phyloP scores from a whole-genome alignment of 2,888 invertebrate species.

The Nycteola revayana region DNA sequence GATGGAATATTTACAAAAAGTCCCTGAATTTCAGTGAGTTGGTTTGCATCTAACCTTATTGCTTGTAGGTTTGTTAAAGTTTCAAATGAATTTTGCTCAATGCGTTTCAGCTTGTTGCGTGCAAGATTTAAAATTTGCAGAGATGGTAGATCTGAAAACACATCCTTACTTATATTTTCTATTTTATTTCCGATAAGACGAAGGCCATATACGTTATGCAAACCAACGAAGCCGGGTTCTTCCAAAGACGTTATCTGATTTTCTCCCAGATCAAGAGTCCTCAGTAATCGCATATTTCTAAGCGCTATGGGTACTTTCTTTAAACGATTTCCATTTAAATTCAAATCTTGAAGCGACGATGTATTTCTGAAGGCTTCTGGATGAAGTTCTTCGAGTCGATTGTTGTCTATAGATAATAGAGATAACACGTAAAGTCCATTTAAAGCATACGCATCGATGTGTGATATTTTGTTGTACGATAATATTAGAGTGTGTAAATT shows the following conservation, averaged over 20 bases:
- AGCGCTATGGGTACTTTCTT: constrained; percentile 90
- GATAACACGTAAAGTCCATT: constrained; percentile 94
- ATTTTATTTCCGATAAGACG: constrained; percentile 94
- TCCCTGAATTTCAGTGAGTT: constrained; percentile 90
- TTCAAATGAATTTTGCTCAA: constrained; percentile 92
- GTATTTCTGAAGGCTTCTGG: constrained; percentile 95
- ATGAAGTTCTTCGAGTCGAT: constrained; percentile 91
- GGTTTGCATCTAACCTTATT: constrained; percentile 93
- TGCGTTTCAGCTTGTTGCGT: constrained; percentile 89
- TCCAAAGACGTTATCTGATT: constrained; percentile 92
- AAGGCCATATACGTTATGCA: constrained; percentile 93
- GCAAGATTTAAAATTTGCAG: constrained; percentile 94
- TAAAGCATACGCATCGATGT: constrained; percentile 92
- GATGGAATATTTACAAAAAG: constrained; percentile 92
- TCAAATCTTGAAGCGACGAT: constrained; percentile 93
- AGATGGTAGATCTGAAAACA: constrained; percentile 89
- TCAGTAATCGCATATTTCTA: constrained; percentile 91
- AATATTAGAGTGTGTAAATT: constrained; percentile 94
- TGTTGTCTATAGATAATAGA: constrained; percentile 92
- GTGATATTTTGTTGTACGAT: constrained; percentile 92
- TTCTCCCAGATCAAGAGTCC: constrained; percentile 95
- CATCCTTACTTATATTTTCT: constrained; percentile 89
- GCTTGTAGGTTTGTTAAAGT: constrained; percentile 91
- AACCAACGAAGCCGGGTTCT: constrained; percentile 90
- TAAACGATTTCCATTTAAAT: constrained; percentile 93